Evolutionary conservation across 2,888 invertebrate genomes (phyloP).

Genomic region (Mythimna ferrago): DNA sequence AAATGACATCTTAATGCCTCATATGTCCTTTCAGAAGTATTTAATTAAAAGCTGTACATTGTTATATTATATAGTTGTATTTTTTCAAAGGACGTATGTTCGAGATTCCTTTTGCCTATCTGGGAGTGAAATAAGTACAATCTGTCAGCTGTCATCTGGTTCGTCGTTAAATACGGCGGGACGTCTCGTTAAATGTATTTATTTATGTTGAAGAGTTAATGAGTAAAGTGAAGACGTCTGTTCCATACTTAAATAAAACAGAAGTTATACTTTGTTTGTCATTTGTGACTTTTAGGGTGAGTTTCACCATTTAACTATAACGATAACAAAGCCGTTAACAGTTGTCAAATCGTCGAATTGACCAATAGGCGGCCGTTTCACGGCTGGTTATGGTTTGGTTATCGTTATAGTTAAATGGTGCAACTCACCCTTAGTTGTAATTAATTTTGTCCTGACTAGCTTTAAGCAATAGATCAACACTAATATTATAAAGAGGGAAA

Average conservation of each 20-base stretch:
- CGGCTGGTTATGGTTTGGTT: too few relatives aligned
- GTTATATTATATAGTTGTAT: constrained; percentile 25
- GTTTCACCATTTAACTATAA: too few relatives aligned
- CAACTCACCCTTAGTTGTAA: neutral
- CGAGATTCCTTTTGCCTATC: constrained; percentile 50
- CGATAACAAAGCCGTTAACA: too few relatives aligned
- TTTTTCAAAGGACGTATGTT: constrained; percentile 41
- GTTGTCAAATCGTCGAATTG: too few relatives aligned
- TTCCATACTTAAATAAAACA: neutral
- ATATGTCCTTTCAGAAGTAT: constrained; percentile 11
- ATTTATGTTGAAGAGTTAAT: constrained; percentile 35
- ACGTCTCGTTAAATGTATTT: constrained; percentile 48
- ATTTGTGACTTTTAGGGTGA: neutral
- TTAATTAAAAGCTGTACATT: constrained; percentile 49
- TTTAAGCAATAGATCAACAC: too few relatives aligned
- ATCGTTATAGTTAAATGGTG: too few relatives aligned
- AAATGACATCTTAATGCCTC: neutral
- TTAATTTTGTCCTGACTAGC: too few relatives aligned
- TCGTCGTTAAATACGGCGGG: constrained; percentile 29
- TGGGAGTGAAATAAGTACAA: constrained; percentile 40
- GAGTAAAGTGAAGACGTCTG: constrained; percentile 13
- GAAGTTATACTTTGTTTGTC: neutral
- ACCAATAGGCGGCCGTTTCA: too few relatives aligned
- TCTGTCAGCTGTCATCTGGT: constrained; percentile 53
- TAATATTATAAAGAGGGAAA: too few relatives aligned